Conservation (phyloP, 2,797 vertebrate genomes). For the Passerculus sandwichensis region DNA sequence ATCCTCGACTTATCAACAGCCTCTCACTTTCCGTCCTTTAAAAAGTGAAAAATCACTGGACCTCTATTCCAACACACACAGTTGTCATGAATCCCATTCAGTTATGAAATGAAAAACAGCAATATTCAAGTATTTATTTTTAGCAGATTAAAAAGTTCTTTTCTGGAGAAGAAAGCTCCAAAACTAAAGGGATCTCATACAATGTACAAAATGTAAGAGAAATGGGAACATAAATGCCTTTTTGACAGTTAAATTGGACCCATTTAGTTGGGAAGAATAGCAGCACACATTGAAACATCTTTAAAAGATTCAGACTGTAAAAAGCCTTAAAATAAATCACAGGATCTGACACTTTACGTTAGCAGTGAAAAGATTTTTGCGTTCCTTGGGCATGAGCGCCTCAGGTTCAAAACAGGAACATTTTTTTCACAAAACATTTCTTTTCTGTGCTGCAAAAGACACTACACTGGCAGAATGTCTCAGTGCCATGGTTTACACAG, state of each 20-base stretch:
- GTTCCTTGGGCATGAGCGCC: slow-evolving; percentile 45
- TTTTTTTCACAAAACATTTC: slow-evolving; percentile 10
- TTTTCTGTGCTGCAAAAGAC: slow-evolving; percentile 50
- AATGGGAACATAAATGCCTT: slow-evolving; percentile 72
- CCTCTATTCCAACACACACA: neutral
- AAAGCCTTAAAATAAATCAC: slow-evolving; percentile 67
- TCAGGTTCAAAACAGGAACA: slow-evolving; percentile 44
- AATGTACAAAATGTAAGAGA: slow-evolving; percentile 63
- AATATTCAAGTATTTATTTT: slow-evolving; percentile 1
- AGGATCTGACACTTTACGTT: slow-evolving; percentile 59
- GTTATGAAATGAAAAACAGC: neutral
- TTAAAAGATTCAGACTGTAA: slow-evolving; percentile 66
- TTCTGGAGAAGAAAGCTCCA: neutral
- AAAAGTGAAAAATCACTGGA: neutral
- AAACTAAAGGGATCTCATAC: neutral
- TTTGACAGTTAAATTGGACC: slow-evolving; percentile 77
- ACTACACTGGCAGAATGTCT: neutral
- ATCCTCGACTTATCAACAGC: neutral
- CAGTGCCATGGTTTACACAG: neutral
- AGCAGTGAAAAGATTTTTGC: slow-evolving; percentile 67
- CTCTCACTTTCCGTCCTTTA: neutral
- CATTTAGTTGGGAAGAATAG: slow-evolving; percentile 72
- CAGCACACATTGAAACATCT: slow-evolving; percentile 69
- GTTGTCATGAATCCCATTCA: neutral
- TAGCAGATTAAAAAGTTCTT: neutral